Evolutionary conservation across 2,797 vertebrate genomes (phyloP).

Genomic region (Hypotaenidia philippensis): DNA sequence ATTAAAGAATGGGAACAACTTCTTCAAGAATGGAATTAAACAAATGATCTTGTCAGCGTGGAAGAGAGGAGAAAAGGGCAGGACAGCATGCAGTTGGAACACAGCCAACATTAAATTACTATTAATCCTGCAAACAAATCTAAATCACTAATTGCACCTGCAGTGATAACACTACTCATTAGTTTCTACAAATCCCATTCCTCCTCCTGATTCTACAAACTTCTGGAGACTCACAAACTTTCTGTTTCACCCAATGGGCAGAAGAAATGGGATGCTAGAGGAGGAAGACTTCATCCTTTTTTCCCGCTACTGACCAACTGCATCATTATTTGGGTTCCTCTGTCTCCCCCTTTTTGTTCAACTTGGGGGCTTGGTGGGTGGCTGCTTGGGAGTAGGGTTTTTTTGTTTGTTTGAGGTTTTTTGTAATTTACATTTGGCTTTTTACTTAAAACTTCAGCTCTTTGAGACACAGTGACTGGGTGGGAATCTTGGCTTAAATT

Average conservation of each 20-base stretch:
- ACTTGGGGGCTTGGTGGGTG: conserved; percentile 30
- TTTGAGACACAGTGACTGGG: background rate
- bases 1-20: background rate
- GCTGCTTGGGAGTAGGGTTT: background rate
- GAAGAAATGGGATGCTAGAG: background rate
- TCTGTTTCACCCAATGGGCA: background rate
- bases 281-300: background rate
- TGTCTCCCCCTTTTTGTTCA: background rate
- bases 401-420: background rate
- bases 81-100: background rate
- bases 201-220: background rate
- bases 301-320: background rate
- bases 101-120: background rate
- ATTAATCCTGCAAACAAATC: background rate
- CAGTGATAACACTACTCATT: background rate
- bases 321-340: background rate
- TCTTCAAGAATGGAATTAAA: background rate
- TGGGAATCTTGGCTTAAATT: conserved; percentile 15
- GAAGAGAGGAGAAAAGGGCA: background rate
- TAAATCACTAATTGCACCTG: background rate
- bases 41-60: background rate
- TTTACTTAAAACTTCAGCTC: background rate
- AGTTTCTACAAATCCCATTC: background rate
- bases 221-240: background rate
- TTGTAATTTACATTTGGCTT: background rate